Base-by-base conservation (phyloP, 2,113 vertebrate species). In the Heteronetta atricapilla region DNA sequence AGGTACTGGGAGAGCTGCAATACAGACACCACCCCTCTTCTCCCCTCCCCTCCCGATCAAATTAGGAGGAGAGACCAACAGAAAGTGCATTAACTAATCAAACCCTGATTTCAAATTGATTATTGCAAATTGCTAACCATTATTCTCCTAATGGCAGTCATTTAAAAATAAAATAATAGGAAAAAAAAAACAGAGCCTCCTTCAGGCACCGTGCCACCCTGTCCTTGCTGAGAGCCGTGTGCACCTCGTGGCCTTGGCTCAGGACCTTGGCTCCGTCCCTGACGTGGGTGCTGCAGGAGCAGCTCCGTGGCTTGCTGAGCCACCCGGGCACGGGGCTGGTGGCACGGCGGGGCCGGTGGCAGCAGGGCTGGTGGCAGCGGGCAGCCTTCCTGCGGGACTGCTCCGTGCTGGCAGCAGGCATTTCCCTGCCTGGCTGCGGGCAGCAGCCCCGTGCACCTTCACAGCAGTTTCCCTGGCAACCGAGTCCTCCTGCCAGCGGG, bases 21-120 rank as follows among this genome's bases (percentile, higher is more conserved):
- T 4, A 2, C 56, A 13, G 88, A 79, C 96, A 4, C 81, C 81
- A 56, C 14, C 64, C 34, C 8, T 22, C 20, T 20, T 48, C 81
- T 63, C 26, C 29, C 20, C 67, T 74, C 36, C 42, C 68, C 46
- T 85, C 93, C 62, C 86, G 93, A 86, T 95, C 89, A 91, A 94
- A 96, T 91, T 95, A 97, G 95, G 90, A 91, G 74, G 86, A 89
- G 95, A 92, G 95, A 92, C 82, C 86, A 84, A 94, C 93, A 97
- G 95, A 97, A 96, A 94, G 96, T 96, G 96, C 95, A 97, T 98
- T 98, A 98, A 93, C 96, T 98, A 98, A 97, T 97, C 98, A 97
- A 96, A 97, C 96, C 31, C 95, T 88, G 97, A 96, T 96, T 98
- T 96, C 96, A 96, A 96, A 97, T 95, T 97, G 98, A 98, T 98